phyloP scores from a whole-genome alignment of 1,140 invertebrate genomes.

The Hypothenemus hampei region DNA sequence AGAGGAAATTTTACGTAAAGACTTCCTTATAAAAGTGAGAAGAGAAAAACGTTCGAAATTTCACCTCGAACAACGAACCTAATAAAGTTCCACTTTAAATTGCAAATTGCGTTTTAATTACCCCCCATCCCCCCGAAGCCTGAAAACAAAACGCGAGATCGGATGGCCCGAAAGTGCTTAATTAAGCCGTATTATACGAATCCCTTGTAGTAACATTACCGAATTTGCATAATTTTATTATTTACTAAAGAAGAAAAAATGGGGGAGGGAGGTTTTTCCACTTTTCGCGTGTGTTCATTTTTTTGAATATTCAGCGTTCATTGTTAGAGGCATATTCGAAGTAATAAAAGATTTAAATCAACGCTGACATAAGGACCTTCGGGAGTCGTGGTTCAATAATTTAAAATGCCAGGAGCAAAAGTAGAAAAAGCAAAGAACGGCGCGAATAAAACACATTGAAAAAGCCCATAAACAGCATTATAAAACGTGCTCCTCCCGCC shows the following conservation, averaged over 20 bases:
- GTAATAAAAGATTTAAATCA: slow-evolving; percentile 26
- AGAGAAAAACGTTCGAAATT: not conserved
- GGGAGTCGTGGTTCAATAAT: slow-evolving; percentile 26
- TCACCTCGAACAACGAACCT: no score
- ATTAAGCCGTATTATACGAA: no score
- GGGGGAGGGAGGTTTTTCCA: no score
- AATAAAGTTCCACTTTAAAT: slow-evolving; percentile 5
- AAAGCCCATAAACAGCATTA: slow-evolving; percentile 29
- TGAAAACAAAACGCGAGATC: slow-evolving; percentile 17
- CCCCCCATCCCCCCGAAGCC: no score
- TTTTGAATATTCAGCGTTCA: no score
- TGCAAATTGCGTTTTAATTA: slow-evolving; percentile 20
- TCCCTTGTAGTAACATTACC: no score
- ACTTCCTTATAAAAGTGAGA: not conserved
- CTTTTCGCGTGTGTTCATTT: no score
- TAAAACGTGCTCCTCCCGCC: slow-evolving; percentile 24
- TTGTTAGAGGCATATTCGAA: slow-evolving; percentile 4
- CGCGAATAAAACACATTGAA: slow-evolving; percentile 29
- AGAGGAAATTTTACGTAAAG: slow-evolving; percentile 1
- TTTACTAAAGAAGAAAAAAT: no score
- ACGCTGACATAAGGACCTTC: slow-evolving; percentile 22
- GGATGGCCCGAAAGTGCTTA: slow-evolving; percentile 16
- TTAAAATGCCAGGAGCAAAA: slow-evolving; percentile 25
- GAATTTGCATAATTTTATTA: slow-evolving; percentile 24
- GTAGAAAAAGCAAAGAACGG: slow-evolving; percentile 27